phyloP scores from a whole-genome alignment of 2,797 vertebrate species.

The Alcedo quadribrachys region DNA sequence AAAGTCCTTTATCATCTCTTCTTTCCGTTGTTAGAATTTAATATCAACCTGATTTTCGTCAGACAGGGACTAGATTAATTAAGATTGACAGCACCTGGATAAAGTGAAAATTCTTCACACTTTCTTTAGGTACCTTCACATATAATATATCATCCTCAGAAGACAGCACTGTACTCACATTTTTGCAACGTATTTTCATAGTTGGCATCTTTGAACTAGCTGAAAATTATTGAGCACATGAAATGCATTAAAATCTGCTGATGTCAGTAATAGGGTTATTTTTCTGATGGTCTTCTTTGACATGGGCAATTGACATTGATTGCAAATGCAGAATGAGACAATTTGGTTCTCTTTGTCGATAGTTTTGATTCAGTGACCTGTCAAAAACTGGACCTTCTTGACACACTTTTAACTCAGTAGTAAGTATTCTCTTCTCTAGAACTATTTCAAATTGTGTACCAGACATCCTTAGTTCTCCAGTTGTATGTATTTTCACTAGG shows the following conservation, averaged over 20 bases:
- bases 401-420: conserved; percentile 1
- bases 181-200: conserved; percentile 1
- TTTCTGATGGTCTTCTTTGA: conserved; percentile 1
- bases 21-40: not conserved
- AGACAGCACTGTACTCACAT: not conserved
- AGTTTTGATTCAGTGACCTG: conserved; percentile 7
- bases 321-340: conserved; percentile 1
- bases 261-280: conserved; percentile 21
- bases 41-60: not conserved
- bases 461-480: not conserved
- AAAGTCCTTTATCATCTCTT: not conserved
- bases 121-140: not conserved
- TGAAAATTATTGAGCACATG: not conserved
- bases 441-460: not conserved
- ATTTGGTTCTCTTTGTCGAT: not conserved
- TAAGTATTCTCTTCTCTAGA: conserved; percentile 3
- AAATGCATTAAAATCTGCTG: conserved; percentile 33
- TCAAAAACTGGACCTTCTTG: conserved; percentile 35
- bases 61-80: not conserved
- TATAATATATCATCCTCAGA: not conserved
- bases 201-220: not conserved
- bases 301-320: conserved; percentile 4
- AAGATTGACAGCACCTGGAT: not conserved
- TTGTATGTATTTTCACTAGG: not conserved
- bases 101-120: not conserved